Evolutionary conservation across 2,797 vertebrate genomes (phyloP).

Genomic region (Thripadectes ignobilis): DNA sequence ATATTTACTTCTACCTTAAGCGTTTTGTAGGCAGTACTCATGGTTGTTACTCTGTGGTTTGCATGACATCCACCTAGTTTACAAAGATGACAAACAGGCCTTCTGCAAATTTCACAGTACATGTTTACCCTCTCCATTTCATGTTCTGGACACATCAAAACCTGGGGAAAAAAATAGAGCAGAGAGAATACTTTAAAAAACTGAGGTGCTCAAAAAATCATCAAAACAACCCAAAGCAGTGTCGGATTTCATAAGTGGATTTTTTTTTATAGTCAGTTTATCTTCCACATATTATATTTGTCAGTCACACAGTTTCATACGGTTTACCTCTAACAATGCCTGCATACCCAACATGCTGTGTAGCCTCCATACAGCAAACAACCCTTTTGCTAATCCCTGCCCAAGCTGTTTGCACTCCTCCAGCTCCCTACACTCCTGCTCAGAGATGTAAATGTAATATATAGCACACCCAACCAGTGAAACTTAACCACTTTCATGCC

Average conservation of each 20-base stretch:
- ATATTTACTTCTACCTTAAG: slow-evolving; percentile 86
- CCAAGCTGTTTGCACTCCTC: not conserved
- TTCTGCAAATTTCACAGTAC: slow-evolving; percentile 96
- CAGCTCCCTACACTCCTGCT: not conserved
- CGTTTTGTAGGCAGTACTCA: slow-evolving; percentile 96
- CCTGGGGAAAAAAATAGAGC: slow-evolving; percentile 62
- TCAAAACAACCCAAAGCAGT: not conserved
- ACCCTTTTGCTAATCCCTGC: not conserved
- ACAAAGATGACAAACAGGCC: slow-evolving; percentile 96
- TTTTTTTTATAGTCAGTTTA: not conserved
- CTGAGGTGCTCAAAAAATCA: not conserved
- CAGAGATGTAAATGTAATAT: not conserved
- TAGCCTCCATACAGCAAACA: not conserved
- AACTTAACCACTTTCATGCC: not conserved
- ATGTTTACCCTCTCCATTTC: slow-evolving; percentile 98
- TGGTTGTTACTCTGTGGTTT: slow-evolving; percentile 93
- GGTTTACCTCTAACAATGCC: not conserved
- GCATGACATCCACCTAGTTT: slow-evolving; percentile 93
- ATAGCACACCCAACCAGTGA: not conserved
- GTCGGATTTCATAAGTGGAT: not conserved
- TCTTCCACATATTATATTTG: not conserved
- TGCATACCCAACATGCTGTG: not conserved
- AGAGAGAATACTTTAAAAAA: slow-evolving; percentile 7
- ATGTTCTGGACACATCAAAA: slow-evolving; percentile 98
- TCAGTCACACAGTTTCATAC: not conserved